Evolutionary conservation across 2,797 vertebrate genomes (phyloP), one percentile per base, ranked within the genome.

Genomic region (Chaunax sp.): DNA sequence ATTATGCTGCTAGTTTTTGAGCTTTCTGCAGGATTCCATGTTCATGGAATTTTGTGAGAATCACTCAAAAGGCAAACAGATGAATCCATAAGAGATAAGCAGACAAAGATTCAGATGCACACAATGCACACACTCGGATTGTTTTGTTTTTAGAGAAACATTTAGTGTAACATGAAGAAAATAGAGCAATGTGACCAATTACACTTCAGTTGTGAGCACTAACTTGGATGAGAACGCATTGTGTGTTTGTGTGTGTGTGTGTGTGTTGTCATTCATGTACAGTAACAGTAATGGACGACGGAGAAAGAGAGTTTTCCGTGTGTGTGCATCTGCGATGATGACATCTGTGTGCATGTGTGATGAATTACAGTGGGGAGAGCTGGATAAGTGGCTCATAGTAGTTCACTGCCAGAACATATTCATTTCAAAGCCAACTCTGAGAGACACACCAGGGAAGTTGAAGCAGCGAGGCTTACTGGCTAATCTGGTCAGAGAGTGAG

Each of bases 401-500:
- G 83, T 87, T 89, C 81, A 87, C 80, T 90, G 91, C 88, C 91
- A 91, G 87, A 85, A 83, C 78, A 82, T 89, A 90, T 92, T 91
- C 77, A 89, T 90, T 92, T 90, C 89, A 93, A 90, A 92, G 86
- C 80, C 88, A 89, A 89, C 83, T 89, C 80, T 79, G 78, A 91
- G 84, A 87, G 73, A 87, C 86, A 87, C 88, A 92, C 87, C 78
- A 82, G 91, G 87, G 89, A 88, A 90, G 90, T 77, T 83, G 77
- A 83, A 90, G 86, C 77, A 81, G 71, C 80, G 85, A 88, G 87
- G 92, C 88, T 92, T 91, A 91, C 84, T 90, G 84, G 85, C 87
- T 92, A 91, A 92, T 92, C 90, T 93, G 90, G 89, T 91, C 90
- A 87, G 90, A 90, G 89, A 90, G 87, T 13, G 68, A 87, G 72